These are phyloP conservation scores for Pomatorhinus ruficollis DNA, from an alignment of 2,113 vertebrate genomes.

Conservation along the genomic window DNA sequence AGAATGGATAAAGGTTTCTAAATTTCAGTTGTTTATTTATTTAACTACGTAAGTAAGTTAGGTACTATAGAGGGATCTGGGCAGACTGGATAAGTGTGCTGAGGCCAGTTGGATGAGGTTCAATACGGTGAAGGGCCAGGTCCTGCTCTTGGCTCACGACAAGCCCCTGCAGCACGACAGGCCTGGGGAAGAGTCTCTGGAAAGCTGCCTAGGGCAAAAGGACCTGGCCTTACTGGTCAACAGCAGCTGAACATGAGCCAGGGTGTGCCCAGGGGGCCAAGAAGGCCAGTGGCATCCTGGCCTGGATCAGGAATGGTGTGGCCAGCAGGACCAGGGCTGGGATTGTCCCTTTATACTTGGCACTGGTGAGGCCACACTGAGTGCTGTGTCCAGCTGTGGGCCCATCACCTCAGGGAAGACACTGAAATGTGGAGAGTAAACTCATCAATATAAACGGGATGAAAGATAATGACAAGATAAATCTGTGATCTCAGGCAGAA, in stretches of 20 bases:
- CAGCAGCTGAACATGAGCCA: background rate
- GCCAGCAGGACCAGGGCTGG: background rate
- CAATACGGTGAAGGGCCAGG: background rate
- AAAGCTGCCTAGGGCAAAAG: background rate
- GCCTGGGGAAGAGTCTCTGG: background rate
- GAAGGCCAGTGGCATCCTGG: background rate
- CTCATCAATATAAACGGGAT: background rate
- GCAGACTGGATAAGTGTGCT: background rate
- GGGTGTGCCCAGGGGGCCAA: background rate
- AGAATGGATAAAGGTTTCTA: background rate
- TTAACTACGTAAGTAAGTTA: background rate
- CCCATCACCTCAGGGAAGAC: too few species aligned
- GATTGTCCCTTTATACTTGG: accelerated
- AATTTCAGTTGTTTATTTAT: background rate
- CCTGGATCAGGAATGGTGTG: background rate
- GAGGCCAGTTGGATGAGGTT: background rate
- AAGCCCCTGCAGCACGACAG: too few species aligned
- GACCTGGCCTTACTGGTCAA: accelerated
- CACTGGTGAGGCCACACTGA: background rate
- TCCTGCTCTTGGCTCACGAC: background rate
- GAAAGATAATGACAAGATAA: background rate
- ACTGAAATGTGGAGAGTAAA: background rate
- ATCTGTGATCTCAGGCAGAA: background rate
- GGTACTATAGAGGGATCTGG: background rate
- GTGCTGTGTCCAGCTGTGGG: background rate